Base-by-base conservation (phyloP, 2,797 vertebrate species). In the Sparus aurata region DNA sequence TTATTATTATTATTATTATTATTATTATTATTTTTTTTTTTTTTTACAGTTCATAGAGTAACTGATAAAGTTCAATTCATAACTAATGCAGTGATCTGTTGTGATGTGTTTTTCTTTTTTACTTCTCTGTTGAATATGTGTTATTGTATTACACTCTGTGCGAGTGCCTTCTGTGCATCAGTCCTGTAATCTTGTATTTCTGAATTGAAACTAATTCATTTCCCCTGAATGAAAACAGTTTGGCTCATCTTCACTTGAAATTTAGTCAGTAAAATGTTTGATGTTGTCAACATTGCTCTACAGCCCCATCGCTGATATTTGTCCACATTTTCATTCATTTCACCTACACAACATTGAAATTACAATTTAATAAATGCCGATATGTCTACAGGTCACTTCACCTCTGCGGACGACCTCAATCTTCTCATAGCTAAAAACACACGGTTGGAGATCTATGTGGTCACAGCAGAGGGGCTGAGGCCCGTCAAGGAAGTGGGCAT, bases 401-500 rank as follows among this genome's bases (percentile, higher is more conserved):
- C 98, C 12, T 99, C 98, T 0, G 96, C 98, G 0, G 98, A 99
- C 83, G 98, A 99, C 87, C 92, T 99, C 82, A 99, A 99, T 84
- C 91, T 99, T 84, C 95, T 99, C 82, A 99, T 99, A 1, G 98
- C 98, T 47, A 99, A 99, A 92, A 99, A 99, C 93, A 99, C 98
- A 0, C 95, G 98, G 0, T 94, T 99, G 90, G 98, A 99, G 93
- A 99, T 99, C 85, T 99, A 99, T 70, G 98, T 99, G 47, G 98
- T 99, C 73, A 99, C 98, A 0, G 96, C 98, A 0, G 98, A 99
- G 85, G 98, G 98, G 22, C 96, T 99, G 25, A 91, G 98, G 80
- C 98, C 98, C 0, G 98, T 99, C 75, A 99, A 99, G 77, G 98
- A 99, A 89, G 97, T 99, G 67, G 98, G 98, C 79, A 99, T 99